Conservation (phyloP, 2,888 invertebrate genomes). For the Cylindroiulus punctatus region DNA sequence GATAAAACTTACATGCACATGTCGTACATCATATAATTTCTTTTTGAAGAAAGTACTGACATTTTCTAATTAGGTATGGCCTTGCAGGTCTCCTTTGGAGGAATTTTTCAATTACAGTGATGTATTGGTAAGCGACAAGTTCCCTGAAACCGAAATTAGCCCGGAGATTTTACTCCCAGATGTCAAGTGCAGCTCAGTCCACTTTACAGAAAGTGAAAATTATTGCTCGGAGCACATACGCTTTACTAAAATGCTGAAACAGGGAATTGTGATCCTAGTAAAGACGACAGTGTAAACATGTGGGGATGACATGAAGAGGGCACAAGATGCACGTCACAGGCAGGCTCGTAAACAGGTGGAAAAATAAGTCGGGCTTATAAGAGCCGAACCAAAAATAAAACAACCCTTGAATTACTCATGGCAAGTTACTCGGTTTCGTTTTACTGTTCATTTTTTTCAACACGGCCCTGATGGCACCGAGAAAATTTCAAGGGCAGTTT, state of each 20-base stretch:
- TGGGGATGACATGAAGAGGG: slow-evolving; percentile 5
- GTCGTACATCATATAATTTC: no score
- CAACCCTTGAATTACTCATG: slow-evolving; percentile 22
- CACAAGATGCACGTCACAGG: background rate
- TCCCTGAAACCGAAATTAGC: background rate
- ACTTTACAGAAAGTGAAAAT: slow-evolving; percentile 10
- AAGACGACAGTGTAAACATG: background rate
- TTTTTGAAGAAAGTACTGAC: no score
- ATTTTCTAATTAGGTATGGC: no score
- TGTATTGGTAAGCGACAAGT: background rate
- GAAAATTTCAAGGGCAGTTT: slow-evolving; percentile 11
- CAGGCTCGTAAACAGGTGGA: slow-evolving; percentile 31
- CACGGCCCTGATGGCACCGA: background rate
- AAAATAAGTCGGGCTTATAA: slow-evolving; percentile 36
- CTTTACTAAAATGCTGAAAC: background rate
- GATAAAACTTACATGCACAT: no score
- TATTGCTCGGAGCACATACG: background rate
- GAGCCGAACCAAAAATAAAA: slow-evolving; percentile 34
- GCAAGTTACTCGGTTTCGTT: slow-evolving; percentile 25
- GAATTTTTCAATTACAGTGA: background rate
- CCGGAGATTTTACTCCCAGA: background rate
- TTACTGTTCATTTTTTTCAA: background rate
- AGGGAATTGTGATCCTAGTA: slow-evolving; percentile 37
- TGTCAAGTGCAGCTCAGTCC: background rate
- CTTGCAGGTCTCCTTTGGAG: no score